Evolutionary conservation across 1,140 invertebrate species (phyloP), one percentile per base, ranked within the genome.

Genomic region (Macrotrachela quadricornifera): DNA sequence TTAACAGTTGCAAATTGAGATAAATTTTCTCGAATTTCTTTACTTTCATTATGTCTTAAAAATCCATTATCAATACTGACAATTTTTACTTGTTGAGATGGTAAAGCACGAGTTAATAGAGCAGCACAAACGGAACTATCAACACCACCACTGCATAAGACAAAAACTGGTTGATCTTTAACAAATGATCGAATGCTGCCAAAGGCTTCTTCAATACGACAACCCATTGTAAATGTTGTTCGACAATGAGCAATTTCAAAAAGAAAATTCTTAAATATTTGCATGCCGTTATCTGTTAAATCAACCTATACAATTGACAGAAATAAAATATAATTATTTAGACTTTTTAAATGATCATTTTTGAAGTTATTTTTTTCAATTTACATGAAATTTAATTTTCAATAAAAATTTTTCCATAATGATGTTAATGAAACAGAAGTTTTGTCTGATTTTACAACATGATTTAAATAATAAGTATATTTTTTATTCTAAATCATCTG

Each of bases 61-160:
- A 96, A 96, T 49, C 91, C 92, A 72, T 97, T 97, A 69, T 97
- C 90, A 59, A 99, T 91, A 71, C 97, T 91, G 56, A 96, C 76
- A 40, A 88, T 87, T 63, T 94, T 85, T 17, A 97, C 74, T 73
- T 94, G 85, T 59, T 91, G 83, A 59, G 81, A 78, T 57, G 76
- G 74, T 18, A 97, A 73, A 11, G 90, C 86, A 69, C 83, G 83
- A 63, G 85, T 79, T 46, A 97, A 72, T 41, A 99, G 71, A 15
- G 90, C 90, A 21, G 90, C 88, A 74, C 90, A 97, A 11, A 97
- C 91, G 46, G 90, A 88, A 0, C 90, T 96, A 71, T 99, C 92
- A 11, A 99, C 92, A 36, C 92, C 92, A 30, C 92, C 92, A 66
- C 87, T 92, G 40, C 91, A 78, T 57, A 95, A 70, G 10, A 38